Evolutionary conservation across 2,797 vertebrate genomes (phyloP), one percentile per base, ranked within the genome.

Genomic region (Diglossa cyanea): DNA sequence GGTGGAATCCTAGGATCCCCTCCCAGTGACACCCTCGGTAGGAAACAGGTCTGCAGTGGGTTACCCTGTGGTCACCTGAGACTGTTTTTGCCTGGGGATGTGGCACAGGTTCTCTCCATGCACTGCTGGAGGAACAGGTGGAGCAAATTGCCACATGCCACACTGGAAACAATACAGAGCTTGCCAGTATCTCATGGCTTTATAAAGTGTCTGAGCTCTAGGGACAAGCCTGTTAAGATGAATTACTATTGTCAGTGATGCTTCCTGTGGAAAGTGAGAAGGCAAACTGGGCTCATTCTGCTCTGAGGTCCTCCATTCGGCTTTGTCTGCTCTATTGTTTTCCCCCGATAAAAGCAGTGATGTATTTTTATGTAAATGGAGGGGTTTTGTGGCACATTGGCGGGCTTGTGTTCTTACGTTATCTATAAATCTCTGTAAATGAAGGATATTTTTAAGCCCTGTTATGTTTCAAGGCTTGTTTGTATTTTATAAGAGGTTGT

Each of bases 11-110:
- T 31, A 12, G 44, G 15, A 50, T 90, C 1, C 6, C 39, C 17
- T 28, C 40, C 17, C 35, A 26, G 17, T 48, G 62, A 12, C 33
- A 51, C 12, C 23, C 18, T n/a, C 0, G 0, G 6, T 24, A 26
- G 53, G 62, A 62, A 78, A 44, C 0, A 5, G 31, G 12, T 84
- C 45, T 5, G 1, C 4, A 5, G 10, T 66, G 76, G 17, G 15
- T 57, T 44, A n/a, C 13, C 11, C 58, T 66, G 48, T 9, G 4
- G 35, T 63, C 35, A n/a, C 25, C 50, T 50, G 51, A 26, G 35
- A 60, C 28, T 28, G 13, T 3, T 63, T 40, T 70, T 88, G n/a
- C 35, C n/a, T 70, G 35, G 35, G 39, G 50, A 39, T 35, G 5
- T 7, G 20, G 42, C 17, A 3, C 24, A 28, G 28, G 8, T 72